Conservation (phyloP, 2,113 vertebrate genomes). For the Machaerirhynchus nigripectus region DNA sequence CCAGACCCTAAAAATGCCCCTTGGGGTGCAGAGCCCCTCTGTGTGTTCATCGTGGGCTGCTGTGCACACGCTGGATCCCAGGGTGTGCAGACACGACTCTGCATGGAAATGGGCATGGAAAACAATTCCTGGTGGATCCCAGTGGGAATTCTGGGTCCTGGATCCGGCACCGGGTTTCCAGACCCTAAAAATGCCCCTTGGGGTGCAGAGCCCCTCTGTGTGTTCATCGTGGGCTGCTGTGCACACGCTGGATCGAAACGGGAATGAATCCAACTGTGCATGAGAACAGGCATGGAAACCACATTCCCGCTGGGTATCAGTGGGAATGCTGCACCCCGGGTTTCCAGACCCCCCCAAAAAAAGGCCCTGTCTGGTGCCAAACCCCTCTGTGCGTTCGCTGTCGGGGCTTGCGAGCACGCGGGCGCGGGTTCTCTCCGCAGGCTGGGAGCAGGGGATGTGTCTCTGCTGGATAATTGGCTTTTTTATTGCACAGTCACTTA, state of each 20-base stretch:
- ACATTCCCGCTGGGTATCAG: neutral
- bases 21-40: too few species aligned
- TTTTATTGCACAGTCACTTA: conserved; percentile 22
- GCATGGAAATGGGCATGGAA: too few species aligned
- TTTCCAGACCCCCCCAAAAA: neutral
- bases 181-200: neutral
- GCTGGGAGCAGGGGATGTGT: neutral
- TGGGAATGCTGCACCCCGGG: neutral
- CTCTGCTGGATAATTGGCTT: conserved; percentile 15
- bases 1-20: neutral
- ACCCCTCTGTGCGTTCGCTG: rapidly evolving
- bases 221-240: too few species aligned
- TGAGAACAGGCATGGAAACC: too few species aligned
- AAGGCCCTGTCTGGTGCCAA: neutral
- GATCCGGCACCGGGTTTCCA: neutral
- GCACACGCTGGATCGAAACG: too few species aligned
- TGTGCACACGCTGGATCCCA: too few species aligned
- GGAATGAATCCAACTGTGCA: too few species aligned
- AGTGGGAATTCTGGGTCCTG: neutral
- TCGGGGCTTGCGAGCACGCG: neutral
- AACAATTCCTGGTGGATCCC: neutral
- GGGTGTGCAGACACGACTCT: too few species aligned
- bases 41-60: too few species aligned
- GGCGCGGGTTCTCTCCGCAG: neutral
- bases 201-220: too few species aligned